Evolutionary conservation across 2,113 vertebrate species (phyloP).

Genomic region (Rallus limicola): DNA sequence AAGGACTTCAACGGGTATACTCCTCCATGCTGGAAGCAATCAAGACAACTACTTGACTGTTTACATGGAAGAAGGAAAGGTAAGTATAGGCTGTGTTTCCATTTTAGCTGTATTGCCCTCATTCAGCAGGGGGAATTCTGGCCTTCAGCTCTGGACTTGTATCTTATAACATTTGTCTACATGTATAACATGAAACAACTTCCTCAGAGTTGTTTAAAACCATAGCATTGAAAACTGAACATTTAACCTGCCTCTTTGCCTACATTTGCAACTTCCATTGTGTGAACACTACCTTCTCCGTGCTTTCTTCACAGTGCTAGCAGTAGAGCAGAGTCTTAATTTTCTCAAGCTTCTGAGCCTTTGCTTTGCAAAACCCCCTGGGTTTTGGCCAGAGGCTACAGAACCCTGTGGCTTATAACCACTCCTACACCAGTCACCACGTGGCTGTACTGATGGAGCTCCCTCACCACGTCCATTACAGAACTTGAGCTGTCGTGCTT

Average conservation of each 20-base stretch:
- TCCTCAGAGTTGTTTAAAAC: background rate
- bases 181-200: background rate
- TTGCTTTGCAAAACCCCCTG: background rate
- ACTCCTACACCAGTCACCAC: background rate
- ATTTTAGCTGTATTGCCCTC: background rate
- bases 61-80: constrained; percentile 87
- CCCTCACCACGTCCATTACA: fast-evolving
- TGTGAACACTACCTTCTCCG: background rate
- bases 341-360: background rate
- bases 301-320: background rate
- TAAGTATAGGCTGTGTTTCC: constrained; percentile 34
- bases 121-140: background rate
- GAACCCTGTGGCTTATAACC: background rate
- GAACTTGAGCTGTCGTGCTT: background rate
- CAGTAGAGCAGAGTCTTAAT: background rate
- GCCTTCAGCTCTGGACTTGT: background rate
- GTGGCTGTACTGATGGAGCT: background rate
- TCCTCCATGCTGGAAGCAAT: constrained; percentile 81
- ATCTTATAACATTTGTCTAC: background rate
- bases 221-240: background rate
- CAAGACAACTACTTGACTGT: constrained; percentile 77
- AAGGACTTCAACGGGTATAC: constrained; percentile 77
- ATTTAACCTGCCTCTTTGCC: background rate
- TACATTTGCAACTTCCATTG: background rate
- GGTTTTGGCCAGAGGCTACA: background rate